Base-by-base conservation (phyloP, 53 echinoderm and acorn worm genomes). In the Antedon mediterranea region DNA sequence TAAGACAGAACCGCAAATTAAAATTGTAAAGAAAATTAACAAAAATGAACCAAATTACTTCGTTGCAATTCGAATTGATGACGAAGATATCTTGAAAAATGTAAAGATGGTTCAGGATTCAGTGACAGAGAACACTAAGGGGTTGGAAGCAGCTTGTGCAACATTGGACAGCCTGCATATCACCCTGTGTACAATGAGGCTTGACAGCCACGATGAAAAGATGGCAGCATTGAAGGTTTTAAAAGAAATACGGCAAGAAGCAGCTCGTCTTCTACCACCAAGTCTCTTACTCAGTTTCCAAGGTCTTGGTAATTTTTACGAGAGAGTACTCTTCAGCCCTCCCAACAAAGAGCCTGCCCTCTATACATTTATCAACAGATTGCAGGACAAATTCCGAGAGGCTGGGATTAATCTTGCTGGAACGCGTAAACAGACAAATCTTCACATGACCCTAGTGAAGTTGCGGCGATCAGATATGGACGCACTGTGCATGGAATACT, bases 401-500 rank as follows among this genome's bases (percentile, higher is more conserved):
- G 89, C 84, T 8, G 97, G 97, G n/a, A 72, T 97, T 43, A 82
- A 82, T 34, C 77, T 92, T 2, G 82, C 74, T 0, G 92, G 89
- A 0, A 89, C 79, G 18, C 72, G 81, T 26, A 73, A 71, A 20
- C 43, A 77, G 30, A 87, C 85, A 28, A 86, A 75, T 57, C 92
- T 97, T 4, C 97, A 97, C 81, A 79, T 95, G 72, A 95, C 95
- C 3, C 18, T 89, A 33, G 34, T 95, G 28, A 95, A 95, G 79
- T 11, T 79, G 71, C 74, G 73, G 76, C 78, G 81, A 37, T 72
- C 29, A 18, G 73, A 23, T 44, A 73, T 28, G 74, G 82, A 43
- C 74, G 73, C 73, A 28, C 34, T 34, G 33, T 73, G 28, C 30
- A 83, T 32, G 43, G 71, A 23, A 26, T 85, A 33, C 74, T 79